Percentiles rank a stretch among this genome's conserved stretches.
phyloP scores from a whole-genome alignment of 2,113 vertebrate species.

The Amazona vittata region DNA sequence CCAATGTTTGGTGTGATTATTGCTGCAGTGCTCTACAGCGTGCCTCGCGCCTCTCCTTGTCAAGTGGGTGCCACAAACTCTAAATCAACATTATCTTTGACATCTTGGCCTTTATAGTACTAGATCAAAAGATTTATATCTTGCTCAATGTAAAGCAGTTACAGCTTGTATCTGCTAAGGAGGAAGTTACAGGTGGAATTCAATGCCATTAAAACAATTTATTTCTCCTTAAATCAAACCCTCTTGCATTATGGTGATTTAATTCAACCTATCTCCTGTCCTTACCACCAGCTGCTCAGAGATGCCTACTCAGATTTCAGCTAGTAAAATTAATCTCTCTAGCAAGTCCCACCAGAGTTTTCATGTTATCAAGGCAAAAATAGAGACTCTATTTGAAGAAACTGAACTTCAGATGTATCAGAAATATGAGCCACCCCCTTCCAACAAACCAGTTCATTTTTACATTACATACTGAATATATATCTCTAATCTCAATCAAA shows the following conservation, averaged over 20 bases:
- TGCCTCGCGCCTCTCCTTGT: background rate
- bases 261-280: background rate
- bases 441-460: background rate
- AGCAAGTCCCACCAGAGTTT: background rate
- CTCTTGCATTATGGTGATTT: background rate
- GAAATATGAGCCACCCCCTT: background rate
- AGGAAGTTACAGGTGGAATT: conserved; percentile 28
- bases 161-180: background rate
- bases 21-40: accelerated
- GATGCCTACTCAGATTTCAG: conserved; percentile 39
- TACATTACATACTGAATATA: background rate
- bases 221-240: background rate
- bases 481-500: background rate
- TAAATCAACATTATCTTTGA: background rate
- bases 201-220: background rate
- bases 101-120: background rate
- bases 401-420: background rate
- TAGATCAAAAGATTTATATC: background rate
- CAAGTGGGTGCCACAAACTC: background rate
- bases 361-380: conserved; percentile 23
- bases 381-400: conserved; percentile 13
- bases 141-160: background rate
- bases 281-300: conserved; percentile 22
- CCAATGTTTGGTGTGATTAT: background rate
- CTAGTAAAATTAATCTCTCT: background rate